A percentile compares a stretch with the other conserved stretches of the same genome.
Evolutionary conservation across 2,113 vertebrate species (phyloP).

Genomic region (Vimba vimba): DNA sequence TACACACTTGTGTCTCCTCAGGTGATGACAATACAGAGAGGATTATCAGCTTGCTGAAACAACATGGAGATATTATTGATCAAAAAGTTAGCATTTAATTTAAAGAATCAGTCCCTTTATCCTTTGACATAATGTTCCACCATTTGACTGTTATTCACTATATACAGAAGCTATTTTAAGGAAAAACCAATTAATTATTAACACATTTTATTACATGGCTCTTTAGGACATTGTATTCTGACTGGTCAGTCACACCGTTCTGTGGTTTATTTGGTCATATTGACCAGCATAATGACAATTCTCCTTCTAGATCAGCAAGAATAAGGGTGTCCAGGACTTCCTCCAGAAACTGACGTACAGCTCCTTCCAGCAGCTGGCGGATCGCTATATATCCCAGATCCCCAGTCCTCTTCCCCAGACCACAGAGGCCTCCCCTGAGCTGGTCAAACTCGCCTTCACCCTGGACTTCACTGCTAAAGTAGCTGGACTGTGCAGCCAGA

Average conservation of each 20-base stretch:
- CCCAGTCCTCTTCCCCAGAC: accelerated
- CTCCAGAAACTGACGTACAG: conserved; percentile 74
- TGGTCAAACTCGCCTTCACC: conserved; percentile 68
- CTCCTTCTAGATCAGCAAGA: conserved; percentile 69
- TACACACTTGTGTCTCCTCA: neutral
- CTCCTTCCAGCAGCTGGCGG: conserved; percentile 73
- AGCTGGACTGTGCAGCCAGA: conserved; percentile 66
- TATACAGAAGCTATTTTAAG: neutral
- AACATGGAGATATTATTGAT: conserved; percentile 69
- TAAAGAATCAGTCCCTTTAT: neutral
- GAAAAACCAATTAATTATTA: neutral
- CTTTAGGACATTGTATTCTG: neutral
- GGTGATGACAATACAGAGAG: conserved; percentile 65
- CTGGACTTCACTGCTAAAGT: conserved; percentile 70
- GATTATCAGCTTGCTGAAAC: conserved; percentile 73
- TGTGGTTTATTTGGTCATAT: neutral
- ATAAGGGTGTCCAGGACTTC: conserved; percentile 60
- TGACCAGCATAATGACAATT: neutral
- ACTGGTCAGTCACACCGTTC: neutral
- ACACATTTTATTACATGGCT: neutral
- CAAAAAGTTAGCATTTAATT: conserved; percentile 68
- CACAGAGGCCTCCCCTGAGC: conserved; percentile 33
- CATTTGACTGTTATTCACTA: neutral
- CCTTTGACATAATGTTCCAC: neutral
- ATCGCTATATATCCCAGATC: conserved; percentile 63